These are phyloP conservation scores for Tachina fera DNA, from an alignment of 2,888 invertebrate genomes.

Conservation along the genomic window DNA sequence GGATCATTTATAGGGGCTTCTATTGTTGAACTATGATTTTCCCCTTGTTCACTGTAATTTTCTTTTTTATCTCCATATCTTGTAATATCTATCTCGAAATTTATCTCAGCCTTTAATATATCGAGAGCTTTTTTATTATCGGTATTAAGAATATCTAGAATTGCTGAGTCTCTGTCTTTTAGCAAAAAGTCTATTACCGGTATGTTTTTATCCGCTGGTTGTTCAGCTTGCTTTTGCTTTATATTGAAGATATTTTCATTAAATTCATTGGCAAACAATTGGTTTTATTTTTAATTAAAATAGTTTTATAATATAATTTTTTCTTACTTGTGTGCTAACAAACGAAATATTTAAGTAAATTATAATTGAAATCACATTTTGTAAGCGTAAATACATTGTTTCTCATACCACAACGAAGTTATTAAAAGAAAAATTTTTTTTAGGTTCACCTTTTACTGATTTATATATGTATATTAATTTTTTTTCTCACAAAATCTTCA, in stretches of 20 bases:
- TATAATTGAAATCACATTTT: constrained; percentile 1
- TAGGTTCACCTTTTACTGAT: not conserved
- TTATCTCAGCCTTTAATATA: not conserved
- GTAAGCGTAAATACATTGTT: constrained; percentile 21
- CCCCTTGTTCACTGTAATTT: too few species aligned
- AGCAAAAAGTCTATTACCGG: not conserved
- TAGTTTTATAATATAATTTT: not conserved
- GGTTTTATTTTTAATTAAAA: not conserved
- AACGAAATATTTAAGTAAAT: constrained; percentile 4
- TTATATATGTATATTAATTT: not conserved
- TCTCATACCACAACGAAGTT: not conserved
- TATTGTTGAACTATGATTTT: not conserved
- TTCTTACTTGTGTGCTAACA: not conserved
- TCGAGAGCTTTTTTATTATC: not conserved
- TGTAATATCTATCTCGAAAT: not conserved
- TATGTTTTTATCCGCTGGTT: not conserved
- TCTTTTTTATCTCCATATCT: not conserved
- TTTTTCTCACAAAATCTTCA: constrained; percentile 11
- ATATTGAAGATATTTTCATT: not conserved
- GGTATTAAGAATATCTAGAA: not conserved
- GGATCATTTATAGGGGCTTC: not conserved
- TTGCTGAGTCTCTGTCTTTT: not conserved
- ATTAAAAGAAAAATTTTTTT: not conserved
- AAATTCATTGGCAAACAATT: not conserved
- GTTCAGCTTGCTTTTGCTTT: not conserved